Conservation (phyloP, 2,113 vertebrate genomes). For the Prolemur simus region DNA sequence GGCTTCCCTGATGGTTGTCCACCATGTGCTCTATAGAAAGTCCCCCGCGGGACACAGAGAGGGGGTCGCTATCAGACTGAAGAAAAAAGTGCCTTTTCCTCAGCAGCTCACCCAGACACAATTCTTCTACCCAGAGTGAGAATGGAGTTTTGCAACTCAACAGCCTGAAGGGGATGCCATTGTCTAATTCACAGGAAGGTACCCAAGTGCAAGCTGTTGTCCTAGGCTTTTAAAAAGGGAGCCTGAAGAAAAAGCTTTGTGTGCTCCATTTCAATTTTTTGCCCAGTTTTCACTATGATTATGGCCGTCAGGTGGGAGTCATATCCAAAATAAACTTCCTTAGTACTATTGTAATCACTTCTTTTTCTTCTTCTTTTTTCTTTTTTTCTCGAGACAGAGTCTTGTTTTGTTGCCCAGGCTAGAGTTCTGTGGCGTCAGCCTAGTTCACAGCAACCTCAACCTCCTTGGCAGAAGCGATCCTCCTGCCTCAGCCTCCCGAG, state of each 20-base stretch:
- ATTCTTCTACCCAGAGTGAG: not conserved
- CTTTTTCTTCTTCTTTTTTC: too few relatives aligned
- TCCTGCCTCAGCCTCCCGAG: too few relatives aligned
- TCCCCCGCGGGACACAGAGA: not conserved
- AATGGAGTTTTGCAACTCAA: not conserved
- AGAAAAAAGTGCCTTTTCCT: not conserved
- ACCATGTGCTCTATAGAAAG: not conserved
- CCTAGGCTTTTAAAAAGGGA: not conserved
- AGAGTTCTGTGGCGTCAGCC: too few relatives aligned
- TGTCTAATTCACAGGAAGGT: not conserved
- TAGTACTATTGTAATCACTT: fast-evolving
- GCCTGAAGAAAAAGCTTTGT: not conserved
- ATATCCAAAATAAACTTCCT: not conserved
- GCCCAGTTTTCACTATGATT: not conserved
- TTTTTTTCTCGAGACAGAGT: too few relatives aligned
- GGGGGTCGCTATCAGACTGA: not conserved
- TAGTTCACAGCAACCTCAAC: too few relatives aligned
- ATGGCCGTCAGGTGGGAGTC: not conserved
- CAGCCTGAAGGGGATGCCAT: not conserved
- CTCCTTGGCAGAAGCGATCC: too few relatives aligned
- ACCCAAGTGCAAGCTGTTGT: not conserved
- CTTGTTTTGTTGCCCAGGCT: too few relatives aligned
- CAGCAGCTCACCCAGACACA: too few relatives aligned
- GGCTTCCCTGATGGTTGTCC: not conserved
- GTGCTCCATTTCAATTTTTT: not conserved